Conservation (phyloP, 1,140 invertebrate species). For the Berghia stephanieae region DNA sequence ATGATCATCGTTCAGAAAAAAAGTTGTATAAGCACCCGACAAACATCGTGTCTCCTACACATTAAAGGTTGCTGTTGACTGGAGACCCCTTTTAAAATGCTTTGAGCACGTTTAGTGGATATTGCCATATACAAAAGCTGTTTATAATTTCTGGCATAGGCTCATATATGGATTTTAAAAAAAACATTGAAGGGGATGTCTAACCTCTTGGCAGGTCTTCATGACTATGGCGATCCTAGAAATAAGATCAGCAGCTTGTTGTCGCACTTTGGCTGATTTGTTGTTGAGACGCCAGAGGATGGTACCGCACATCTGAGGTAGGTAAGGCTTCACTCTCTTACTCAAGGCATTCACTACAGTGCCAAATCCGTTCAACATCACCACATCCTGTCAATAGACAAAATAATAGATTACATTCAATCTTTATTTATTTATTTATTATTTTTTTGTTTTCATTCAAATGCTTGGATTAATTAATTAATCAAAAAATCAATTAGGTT, state of each 20-base stretch:
- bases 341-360: constrained; percentile 98
- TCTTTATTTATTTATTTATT: too few relatives aligned
- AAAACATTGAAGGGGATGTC: constrained; percentile 32
- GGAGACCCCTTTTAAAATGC: too few relatives aligned
- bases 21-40: too few relatives aligned
- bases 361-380: constrained; percentile 99
- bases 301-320: constrained; percentile 99
- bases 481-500: too few relatives aligned
- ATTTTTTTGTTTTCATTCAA: too few relatives aligned
- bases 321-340: constrained; percentile 96
- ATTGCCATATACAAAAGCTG: too few relatives aligned
- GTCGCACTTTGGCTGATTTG: constrained; percentile 98
- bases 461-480: too few relatives aligned
- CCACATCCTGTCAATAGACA: constrained; percentile 97
- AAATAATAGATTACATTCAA: too few relatives aligned
- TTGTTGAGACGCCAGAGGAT: constrained; percentile 99
- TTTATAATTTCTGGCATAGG: neutral
- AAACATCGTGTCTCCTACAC: neutral
- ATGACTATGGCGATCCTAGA: constrained; percentile 98
- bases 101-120: too few relatives aligned
- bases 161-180: neutral
- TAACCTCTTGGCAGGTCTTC: constrained; percentile 97
- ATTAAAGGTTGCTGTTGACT: too few relatives aligned
- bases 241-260: constrained; percentile 99
- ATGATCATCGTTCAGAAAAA: too few relatives aligned